Conservation (phyloP, 2,797 vertebrate species). For the Columba guinea region DNA sequence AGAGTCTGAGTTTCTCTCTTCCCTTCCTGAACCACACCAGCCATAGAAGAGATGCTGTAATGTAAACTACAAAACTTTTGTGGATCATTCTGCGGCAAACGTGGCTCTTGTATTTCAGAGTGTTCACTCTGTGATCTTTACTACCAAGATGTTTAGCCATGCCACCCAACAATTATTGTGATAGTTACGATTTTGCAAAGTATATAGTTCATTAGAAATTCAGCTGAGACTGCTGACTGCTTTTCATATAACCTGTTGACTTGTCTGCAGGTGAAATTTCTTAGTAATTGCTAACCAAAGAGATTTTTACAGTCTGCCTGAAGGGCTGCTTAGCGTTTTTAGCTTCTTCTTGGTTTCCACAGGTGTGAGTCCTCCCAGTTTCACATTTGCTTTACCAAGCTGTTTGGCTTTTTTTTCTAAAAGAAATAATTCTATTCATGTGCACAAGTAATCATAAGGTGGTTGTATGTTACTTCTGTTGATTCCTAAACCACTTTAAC, state of each 20-base stretch:
- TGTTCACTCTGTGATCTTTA: not conserved
- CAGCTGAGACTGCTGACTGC: not conserved
- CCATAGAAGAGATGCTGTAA: not conserved
- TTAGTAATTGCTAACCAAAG: not conserved
- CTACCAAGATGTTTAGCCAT: not conserved
- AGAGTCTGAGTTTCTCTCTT: not conserved
- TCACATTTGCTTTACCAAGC: not conserved
- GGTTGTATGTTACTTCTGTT: not conserved
- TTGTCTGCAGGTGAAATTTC: not conserved
- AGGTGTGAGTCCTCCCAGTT: not conserved
- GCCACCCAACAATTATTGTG: not conserved
- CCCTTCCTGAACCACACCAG: not conserved
- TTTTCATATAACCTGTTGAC: not conserved
- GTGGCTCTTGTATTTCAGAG: not conserved
- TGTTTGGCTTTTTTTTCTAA: not conserved
- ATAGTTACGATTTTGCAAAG: not conserved
- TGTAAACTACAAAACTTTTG: not conserved
- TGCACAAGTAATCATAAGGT: not conserved
- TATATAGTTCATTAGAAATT: not conserved
- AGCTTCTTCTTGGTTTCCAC: not conserved
- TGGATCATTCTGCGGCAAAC: not conserved
- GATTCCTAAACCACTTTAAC: not conserved
- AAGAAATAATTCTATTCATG: not conserved
- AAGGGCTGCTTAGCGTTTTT: not conserved
- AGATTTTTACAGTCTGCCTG: not conserved